phyloP scores from a whole-genome alignment of 2,113 vertebrate species.

The Ariopsis seemanni region DNA sequence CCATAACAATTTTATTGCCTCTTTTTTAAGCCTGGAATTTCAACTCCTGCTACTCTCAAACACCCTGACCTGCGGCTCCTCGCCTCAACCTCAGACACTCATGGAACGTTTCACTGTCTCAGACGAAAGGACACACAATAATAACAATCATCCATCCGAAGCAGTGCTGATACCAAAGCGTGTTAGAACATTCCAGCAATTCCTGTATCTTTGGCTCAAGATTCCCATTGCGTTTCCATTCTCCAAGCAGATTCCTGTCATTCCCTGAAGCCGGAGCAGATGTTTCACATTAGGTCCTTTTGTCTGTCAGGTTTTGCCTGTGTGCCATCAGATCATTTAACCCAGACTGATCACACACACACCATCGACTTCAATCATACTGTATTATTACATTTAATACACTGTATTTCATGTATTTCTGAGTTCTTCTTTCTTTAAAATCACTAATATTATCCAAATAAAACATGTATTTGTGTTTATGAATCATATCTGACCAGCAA shows the following conservation, averaged over 20 bases:
- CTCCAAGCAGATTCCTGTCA: conserved; percentile 64
- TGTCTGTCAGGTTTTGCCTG: conserved; percentile 38
- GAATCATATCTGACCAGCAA: neutral
- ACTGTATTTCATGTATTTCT: neutral
- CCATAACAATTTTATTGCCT: conserved; percentile 5
- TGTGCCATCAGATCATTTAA: conserved; percentile 32
- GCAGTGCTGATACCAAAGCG: conserved; percentile 6
- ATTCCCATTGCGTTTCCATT: conserved; percentile 60
- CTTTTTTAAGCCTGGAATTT: conserved; percentile 17
- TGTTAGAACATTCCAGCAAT: conserved; percentile 69
- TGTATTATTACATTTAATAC: neutral
- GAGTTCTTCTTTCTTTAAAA: neutral
- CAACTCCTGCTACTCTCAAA: conserved; percentile 15
- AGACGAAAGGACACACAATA: conserved; percentile 48
- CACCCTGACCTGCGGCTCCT: conserved; percentile 19
- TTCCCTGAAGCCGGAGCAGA: conserved; percentile 65
- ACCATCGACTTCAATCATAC: neutral
- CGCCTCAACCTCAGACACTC: conserved; percentile 41
- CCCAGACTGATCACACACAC: neutral
- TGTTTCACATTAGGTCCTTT: conserved; percentile 59
- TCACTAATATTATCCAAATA: neutral
- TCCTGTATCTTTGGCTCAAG: conserved; percentile 64
- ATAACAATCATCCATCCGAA: conserved; percentile 51
- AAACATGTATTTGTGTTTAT: neutral
- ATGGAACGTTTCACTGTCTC: conserved; percentile 46